Base-by-base conservation (phyloP, 2,797 vertebrate species). In the Pyrocephalus nanus region DNA sequence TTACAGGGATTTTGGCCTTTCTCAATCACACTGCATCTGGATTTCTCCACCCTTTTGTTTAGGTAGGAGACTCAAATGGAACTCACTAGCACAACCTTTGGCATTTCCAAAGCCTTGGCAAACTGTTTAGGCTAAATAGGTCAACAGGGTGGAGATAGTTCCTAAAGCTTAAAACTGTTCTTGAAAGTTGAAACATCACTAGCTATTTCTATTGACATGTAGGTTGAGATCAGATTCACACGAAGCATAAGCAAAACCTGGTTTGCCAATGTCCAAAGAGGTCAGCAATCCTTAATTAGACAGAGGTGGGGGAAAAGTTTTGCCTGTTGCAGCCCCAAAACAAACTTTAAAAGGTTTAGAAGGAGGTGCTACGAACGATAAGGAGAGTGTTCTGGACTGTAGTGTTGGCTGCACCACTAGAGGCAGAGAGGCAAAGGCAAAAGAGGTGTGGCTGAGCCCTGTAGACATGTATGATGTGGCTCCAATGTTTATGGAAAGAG, bases 401-500 rank as follows among this genome's bases (percentile, higher is more conserved):
- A 45, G 40, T 72, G 61, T 29, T 96, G 95, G 94, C 79, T 92
- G 76, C 58, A n/a, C 62, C 72, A 25, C 51, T 60, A 55, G 65
- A 91, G 70, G 60, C 87, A 86, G 45, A 69, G 69, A 92, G 43
- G 76, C 70, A 93, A 83, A 88, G 47, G 66, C 82, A 90, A 76
- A 90, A 86, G 70, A 93, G 75, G 87, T 90, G 93, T 72, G 91
- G 85, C 51, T 96, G 91, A 95, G 73, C 43, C 61, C 19, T 84
- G 82, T 75, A 91, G 95, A 90, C 51, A 75, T 73, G 85, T 84
- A 42, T 95, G 89, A 93, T 84, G 47, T 94, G 73, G 83, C 79
- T 92, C 92, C 87, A 96, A 45, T 97, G 88, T 96, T 95, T 96
- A 90, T 60, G 83, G 92, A 93, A 96, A 97, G 60, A 94, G 53